Percentiles rank a stretch among this genome's conserved stretches.
Evolutionary conservation across 2,113 vertebrate genomes (phyloP).

Genomic region (Tylochromis polylepis): DNA sequence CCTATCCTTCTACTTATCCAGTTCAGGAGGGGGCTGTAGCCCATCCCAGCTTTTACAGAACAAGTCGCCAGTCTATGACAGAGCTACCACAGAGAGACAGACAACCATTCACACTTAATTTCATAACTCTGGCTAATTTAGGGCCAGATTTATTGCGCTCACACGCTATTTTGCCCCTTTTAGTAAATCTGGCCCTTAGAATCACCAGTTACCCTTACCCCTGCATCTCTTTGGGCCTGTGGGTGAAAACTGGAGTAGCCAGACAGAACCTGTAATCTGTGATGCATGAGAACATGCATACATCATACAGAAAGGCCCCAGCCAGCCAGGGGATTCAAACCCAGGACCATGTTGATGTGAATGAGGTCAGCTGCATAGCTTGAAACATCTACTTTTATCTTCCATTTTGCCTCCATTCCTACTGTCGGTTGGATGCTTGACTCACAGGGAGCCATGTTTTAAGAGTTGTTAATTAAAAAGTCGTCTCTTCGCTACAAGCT

Average conservation of each 20-base stretch:
- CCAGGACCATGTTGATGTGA: neutral
- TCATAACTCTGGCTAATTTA: neutral
- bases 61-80: neutral
- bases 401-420: neutral
- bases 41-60: neutral
- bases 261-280: rapidly evolving
- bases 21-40: neutral
- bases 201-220: neutral
- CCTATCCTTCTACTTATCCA: neutral
- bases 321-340: neutral
- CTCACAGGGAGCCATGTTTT: neutral
- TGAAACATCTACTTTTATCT: neutral
- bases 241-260: neutral
- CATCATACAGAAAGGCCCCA: neutral
- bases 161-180: neutral
- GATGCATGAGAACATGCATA: neutral
- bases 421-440: rapidly evolving
- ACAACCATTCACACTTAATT: neutral
- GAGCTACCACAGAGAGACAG: neutral
- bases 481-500: neutral
- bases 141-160: neutral
- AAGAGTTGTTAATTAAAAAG: neutral
- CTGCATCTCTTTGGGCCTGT: neutral
- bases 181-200: neutral
- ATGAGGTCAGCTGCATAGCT: neutral